Evolutionary conservation across 2,113 vertebrate species (phyloP), one percentile per base, ranked within the genome.

Genomic region (Perca flavescens): DNA sequence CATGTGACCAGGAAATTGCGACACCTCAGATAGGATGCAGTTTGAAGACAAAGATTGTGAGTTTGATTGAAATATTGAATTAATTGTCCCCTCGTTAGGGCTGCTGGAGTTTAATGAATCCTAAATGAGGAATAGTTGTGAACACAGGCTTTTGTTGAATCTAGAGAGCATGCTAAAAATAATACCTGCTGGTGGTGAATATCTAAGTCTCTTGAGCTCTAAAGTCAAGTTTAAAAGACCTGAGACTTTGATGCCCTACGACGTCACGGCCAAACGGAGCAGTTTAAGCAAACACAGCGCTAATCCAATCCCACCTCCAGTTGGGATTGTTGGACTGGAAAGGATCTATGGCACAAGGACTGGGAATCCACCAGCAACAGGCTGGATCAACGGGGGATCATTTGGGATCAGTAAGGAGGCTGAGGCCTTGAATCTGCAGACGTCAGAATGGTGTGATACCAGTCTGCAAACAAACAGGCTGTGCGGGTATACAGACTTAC

Each of bases 271-370:
- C 19, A 57, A 62, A 74, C 28, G 17, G 54, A 87, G 64, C 61
- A 79, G 74, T 80, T 52, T 17, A 73, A 78, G 65, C 74, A 70
- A 80, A 73, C 19, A 16, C 70, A 64, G 69, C 64, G 28, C 64
- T 86, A 85, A 87, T 90, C 83, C 66, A 72, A 77, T 75, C 64
- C 79, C 68, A 67, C 61, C 88, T 86, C 61, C 76, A 89, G 82
- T 62, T 77, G 31, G 79, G 40, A 88, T 78, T 54, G 77, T 73
- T 80, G 68, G 62, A 86, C 60, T 78, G n/a, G 46, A 82, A 67
- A 74, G 67, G 85, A 86, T 81, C 74, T 66, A 34, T 47, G 67
- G 36, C 87, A 71, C 70, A 46, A 76, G 72, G 62, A 81, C 67
- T 43, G 68, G 78, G 81, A 80, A 82, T 88, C 81, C 69, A 79